Base-by-base conservation (phyloP, 2,113 vertebrate species). In the Tupaia tana region DNA sequence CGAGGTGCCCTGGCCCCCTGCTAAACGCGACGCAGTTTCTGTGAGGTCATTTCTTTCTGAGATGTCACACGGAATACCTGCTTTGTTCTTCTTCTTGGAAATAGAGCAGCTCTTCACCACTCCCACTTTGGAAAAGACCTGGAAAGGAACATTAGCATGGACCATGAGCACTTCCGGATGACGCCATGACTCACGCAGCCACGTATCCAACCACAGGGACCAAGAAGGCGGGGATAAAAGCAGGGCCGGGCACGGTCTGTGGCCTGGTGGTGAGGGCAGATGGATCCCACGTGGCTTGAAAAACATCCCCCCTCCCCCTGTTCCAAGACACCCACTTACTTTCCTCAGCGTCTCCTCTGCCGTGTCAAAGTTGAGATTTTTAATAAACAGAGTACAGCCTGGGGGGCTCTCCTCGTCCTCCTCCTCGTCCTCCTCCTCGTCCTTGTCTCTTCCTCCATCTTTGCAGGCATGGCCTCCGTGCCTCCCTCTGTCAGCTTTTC, bases 381-480 rank as follows among this genome's bases (percentile, higher is more conserved):
- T 99, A 85, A 99, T 98, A 90, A 99, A 99, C 83, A 99, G 98
- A 0, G 99, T 99, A 80, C 99, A 99, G 0, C 99, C 99, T 6
- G 99, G 99, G 89, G 98, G 71, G 64, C 96, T 97, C 94, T 99
- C 99, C 0, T 99, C 99, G 0, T 99, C 99, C 0, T 99, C 99
- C 0, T 99, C 99, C 0, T 99, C 99, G 0, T 99, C 99, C 0
- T 99, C 98, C 0, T 96, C 96, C 1, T 94, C 96, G 43, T 43
- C 43, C 0, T 98, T n/a, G n/a, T 98, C 0, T 98, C 96, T 0
- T 83, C 94, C 0, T 98, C 98, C 0, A 97, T 94, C 15, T 94
- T 71, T 1, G 64, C 52, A 7, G 63, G 20, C 15, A 95, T 59
- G 18, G 34, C 43, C 0, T 77, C 84, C 66, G 56, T 52, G 64